Evolutionary conservation across 2,888 invertebrate genomes (phyloP).

Genomic region (Bombylius major): DNA sequence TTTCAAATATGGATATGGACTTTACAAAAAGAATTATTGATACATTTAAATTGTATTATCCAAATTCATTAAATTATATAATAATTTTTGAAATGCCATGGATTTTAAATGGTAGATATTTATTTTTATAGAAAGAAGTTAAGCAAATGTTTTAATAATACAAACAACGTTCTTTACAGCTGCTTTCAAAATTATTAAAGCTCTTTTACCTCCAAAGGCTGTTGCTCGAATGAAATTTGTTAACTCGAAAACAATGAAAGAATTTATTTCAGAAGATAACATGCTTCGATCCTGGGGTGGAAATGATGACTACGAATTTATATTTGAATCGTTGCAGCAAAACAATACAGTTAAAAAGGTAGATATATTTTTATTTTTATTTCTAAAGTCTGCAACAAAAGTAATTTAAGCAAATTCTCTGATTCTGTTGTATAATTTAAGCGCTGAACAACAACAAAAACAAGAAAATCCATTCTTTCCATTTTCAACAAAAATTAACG

Average conservation of each 20-base stretch:
- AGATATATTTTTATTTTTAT: no score
- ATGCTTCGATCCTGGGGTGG: slow-evolving; percentile 74
- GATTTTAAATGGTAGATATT: slow-evolving; percentile 63
- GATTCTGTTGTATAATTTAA: no score
- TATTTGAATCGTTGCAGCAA: slow-evolving; percentile 43
- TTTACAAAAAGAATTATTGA: slow-evolving; percentile 76
- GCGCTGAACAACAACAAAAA: no score
- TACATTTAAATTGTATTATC: slow-evolving; percentile 80
- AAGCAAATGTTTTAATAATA: background rate
- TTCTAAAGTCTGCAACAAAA: no score
- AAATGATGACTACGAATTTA: slow-evolving; percentile 55
- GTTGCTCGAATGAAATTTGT: slow-evolving; percentile 80
- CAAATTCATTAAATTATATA: slow-evolving; percentile 75
- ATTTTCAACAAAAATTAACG: no score
- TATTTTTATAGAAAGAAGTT: background rate
- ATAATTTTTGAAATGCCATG: slow-evolving; percentile 90
- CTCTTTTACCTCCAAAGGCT: slow-evolving; percentile 75
- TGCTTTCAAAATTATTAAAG: slow-evolving; percentile 81
- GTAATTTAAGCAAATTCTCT: no score
- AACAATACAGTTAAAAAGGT: background rate
- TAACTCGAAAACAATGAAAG: slow-evolving; percentile 57
- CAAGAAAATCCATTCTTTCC: no score
- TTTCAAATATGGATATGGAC: slow-evolving; percentile 85
- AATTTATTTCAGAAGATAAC: slow-evolving; percentile 60
- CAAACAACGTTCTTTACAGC: slow-evolving; percentile 41